phyloP scores from a whole-genome alignment of 2,888 invertebrate species.

The Drosophila subquinaria region DNA sequence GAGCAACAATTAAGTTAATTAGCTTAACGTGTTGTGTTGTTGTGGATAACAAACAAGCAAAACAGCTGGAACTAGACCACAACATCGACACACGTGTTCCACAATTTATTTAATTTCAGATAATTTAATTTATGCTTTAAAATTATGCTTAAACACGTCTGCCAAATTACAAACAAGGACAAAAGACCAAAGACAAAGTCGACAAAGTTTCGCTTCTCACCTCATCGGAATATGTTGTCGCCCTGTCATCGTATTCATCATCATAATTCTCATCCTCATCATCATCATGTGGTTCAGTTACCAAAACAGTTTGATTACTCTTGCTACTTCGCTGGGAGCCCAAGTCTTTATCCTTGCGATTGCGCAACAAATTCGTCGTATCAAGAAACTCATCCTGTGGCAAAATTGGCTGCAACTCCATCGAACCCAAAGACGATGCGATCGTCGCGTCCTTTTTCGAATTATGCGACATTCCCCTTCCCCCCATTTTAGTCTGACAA shows the following conservation, averaged over 20 bases:
- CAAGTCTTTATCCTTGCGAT: constrained; percentile 43
- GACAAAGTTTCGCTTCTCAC: constrained; percentile 14
- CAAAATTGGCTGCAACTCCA: constrained; percentile 17
- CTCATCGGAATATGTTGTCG: constrained; percentile 9
- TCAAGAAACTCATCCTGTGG: constrained; percentile 15
- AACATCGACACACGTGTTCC: constrained; percentile 37
- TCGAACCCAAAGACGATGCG: not conserved
- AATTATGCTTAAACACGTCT: constrained; percentile 64
- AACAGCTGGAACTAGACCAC: constrained; percentile 15
- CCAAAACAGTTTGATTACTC: constrained; percentile 21
- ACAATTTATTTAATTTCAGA: constrained; percentile 24
- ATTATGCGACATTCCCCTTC: constrained; percentile 31
- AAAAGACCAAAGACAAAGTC: constrained; percentile 1
- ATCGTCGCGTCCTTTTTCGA: constrained; percentile 4
- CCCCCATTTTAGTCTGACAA: constrained; percentile 20
- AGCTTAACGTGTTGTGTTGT: constrained; percentile 13
- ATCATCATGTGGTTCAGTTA: not conserved
- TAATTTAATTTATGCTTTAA: constrained; percentile 49
- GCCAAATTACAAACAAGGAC: constrained; percentile 25
- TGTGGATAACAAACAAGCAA: not conserved
- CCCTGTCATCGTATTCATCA: not conserved
- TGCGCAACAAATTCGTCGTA: constrained; percentile 44
- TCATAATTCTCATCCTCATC: constrained; percentile 2
- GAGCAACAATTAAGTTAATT: constrained; percentile 67
- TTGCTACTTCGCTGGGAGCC: constrained; percentile 2